Evolutionary conservation across 2,797 vertebrate genomes (phyloP).

Genomic region (Tinamus major): DNA sequence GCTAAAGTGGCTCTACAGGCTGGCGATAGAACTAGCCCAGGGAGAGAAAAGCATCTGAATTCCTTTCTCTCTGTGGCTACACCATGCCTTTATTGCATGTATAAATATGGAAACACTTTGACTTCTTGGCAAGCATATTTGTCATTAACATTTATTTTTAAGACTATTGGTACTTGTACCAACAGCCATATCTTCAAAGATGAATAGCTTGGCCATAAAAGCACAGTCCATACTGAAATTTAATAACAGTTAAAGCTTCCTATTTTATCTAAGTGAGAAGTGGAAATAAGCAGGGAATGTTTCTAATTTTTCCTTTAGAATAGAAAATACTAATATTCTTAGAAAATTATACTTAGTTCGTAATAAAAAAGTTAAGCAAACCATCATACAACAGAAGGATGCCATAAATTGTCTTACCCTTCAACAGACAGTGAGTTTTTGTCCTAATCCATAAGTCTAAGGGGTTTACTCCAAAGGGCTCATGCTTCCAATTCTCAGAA

Average conservation of each 20-base stretch:
- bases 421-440: neutral
- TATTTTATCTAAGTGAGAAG: constrained; percentile 1
- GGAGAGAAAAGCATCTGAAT: neutral
- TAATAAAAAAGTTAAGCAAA: neutral
- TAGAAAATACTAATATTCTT: neutral
- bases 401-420: neutral
- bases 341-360: neutral
- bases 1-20: rapidly evolving
- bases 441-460: neutral
- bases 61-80: neutral
- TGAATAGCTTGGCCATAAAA: constrained; percentile 45
- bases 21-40: neutral
- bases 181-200: constrained; percentile 26
- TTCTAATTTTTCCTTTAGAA: neutral
- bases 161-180: neutral
- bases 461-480: neutral
- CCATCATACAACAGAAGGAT: neutral
- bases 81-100: neutral
- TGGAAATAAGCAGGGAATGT: neutral
- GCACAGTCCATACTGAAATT: constrained; percentile 46
- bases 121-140: constrained; percentile 24
- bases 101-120: constrained; percentile 36
- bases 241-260: constrained; percentile 39
- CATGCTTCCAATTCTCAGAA: neutral
- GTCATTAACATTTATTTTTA: constrained; percentile 39